phyloP scores from a whole-genome alignment of 2,113 vertebrate species.

The Phaethon lepturus region DNA sequence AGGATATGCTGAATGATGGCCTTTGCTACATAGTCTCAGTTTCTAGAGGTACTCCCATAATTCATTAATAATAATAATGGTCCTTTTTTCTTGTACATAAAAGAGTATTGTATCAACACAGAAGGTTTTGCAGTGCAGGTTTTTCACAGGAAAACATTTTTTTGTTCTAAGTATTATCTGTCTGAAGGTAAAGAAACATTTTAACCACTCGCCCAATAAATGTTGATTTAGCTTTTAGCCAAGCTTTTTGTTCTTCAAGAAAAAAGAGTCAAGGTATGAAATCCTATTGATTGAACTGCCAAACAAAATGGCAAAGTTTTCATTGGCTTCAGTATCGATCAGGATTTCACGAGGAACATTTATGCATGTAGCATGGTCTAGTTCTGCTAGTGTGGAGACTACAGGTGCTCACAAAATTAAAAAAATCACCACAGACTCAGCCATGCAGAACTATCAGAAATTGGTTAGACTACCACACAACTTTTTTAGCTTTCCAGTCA shows the following conservation, averaged over 20 bases:
- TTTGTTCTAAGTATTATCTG: neutral
- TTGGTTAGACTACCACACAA: neutral
- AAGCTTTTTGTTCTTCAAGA: neutral
- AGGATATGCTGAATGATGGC: neutral
- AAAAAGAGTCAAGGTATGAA: neutral
- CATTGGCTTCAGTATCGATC: neutral
- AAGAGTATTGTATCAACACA: neutral
- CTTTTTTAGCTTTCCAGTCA: slow-evolving; percentile 19
- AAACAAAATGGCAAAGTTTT: neutral
- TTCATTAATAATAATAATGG: neutral
- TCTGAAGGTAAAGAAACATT: neutral
- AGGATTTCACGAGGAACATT: neutral
- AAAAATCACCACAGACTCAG: neutral
- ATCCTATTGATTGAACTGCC: neutral
- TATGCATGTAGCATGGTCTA: neutral
- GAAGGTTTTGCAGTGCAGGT: neutral
- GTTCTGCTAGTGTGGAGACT: neutral
- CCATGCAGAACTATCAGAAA: neutral
- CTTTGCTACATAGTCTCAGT: neutral
- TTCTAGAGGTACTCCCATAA: neutral
- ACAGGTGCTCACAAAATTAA: neutral
- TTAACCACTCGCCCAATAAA: neutral
- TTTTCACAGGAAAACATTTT: neutral
- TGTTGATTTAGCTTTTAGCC: neutral
- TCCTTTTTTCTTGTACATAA: neutral